Conservation (phyloP, 2,888 invertebrate genomes). For the Cheilosia scutellata region DNA sequence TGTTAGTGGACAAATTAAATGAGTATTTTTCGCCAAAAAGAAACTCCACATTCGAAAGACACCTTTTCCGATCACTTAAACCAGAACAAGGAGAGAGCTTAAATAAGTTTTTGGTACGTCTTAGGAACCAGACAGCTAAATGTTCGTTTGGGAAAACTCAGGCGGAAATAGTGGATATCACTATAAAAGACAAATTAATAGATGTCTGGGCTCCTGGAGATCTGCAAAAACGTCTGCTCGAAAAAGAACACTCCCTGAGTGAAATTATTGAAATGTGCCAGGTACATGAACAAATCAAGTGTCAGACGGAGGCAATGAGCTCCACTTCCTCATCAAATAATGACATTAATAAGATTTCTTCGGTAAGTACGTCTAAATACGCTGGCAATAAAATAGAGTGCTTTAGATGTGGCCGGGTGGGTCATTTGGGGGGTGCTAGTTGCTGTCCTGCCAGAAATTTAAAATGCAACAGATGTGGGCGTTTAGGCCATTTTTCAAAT, state of each 20-base stretch:
- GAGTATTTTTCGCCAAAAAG: constrained; percentile 74
- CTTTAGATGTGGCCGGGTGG: too few relatives aligned
- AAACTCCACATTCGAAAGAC: constrained; percentile 79
- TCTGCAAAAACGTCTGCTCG: constrained; percentile 71
- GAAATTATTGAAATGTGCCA: constrained; percentile 61
- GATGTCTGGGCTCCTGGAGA: constrained; percentile 64
- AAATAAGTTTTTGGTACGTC: constrained; percentile 78
- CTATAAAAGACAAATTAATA: constrained; percentile 71
- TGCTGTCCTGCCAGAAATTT: too few relatives aligned
- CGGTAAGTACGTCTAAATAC: background rate
- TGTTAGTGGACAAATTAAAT: constrained; percentile 67
- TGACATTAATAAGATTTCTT: constrained; percentile 29
- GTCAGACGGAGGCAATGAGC: constrained; percentile 29
- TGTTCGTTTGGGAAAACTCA: constrained; percentile 55
- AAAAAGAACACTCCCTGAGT: constrained; percentile 57
- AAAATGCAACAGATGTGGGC: too few relatives aligned
- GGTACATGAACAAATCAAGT: constrained; percentile 56
- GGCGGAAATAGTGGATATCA: constrained; percentile 61
- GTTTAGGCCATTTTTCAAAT: too few relatives aligned
- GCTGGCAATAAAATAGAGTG: too few relatives aligned
- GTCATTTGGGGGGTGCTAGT: too few relatives aligned
- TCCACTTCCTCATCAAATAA: constrained; percentile 1
- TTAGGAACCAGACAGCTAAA: constrained; percentile 69
- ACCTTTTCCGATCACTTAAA: constrained; percentile 78
- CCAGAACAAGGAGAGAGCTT: constrained; percentile 78